These are phyloP conservation scores for Marronus borbonicus DNA, from an alignment of 2,888 invertebrate species.

Conservation along the genomic window DNA sequence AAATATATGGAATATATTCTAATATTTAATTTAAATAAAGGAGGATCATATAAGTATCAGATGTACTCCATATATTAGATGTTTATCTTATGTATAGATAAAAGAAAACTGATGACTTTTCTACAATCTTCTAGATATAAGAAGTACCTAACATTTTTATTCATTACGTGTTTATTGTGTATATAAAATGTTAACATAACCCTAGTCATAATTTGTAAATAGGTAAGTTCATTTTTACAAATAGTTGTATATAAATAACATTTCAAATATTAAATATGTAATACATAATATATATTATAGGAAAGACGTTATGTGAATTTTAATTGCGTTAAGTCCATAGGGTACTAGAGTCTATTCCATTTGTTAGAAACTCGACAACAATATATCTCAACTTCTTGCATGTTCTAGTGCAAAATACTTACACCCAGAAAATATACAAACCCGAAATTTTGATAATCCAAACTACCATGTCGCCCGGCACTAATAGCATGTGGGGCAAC, in stretches of 20 bases:
- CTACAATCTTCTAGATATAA: slow-evolving; percentile 10
- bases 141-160: slow-evolving; percentile 6
- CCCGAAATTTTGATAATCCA: too few relatives aligned
- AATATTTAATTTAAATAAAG: not conserved
- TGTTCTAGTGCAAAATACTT: too few relatives aligned
- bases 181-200: slow-evolving; percentile 7
- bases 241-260: not conserved
- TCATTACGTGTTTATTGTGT: not conserved
- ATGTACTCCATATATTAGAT: not conserved
- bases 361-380: too few relatives aligned
- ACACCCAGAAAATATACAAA: too few relatives aligned
- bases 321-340: too few relatives aligned
- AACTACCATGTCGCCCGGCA: too few relatives aligned
- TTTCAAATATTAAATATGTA: too few relatives aligned
- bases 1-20: slow-evolving; percentile 11
- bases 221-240: slow-evolving; percentile 2
- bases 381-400: too few relatives aligned
- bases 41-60: not conserved
- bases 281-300: too few relatives aligned
- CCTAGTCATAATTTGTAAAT: slow-evolving; percentile 7
- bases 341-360: too few relatives aligned
- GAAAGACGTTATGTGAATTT: too few relatives aligned
- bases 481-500: too few relatives aligned
- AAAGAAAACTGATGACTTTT: not conserved
- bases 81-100: not conserved